Base-by-base conservation (phyloP, 1,140 invertebrate species). In the Philotrypesis tridentata region DNA sequence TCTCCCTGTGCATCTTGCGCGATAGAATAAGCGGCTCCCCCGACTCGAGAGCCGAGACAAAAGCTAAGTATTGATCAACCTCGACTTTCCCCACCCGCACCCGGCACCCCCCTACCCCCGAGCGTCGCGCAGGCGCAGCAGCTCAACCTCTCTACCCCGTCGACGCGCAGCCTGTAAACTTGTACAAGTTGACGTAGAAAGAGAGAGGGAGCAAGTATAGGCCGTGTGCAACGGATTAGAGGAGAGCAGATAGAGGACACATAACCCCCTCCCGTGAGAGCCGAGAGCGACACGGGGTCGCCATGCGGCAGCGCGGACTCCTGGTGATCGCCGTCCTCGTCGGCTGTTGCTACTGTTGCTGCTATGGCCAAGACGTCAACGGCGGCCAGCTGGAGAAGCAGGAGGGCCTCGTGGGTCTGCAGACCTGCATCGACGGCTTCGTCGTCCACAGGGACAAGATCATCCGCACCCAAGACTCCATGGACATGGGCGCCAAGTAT, bases 371-470 rank as follows among this genome's bases (percentile, higher is more conserved):
- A 55, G 21, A 55, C n/a, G 48, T 55, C 48, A 55, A 55, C 48
- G 48, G 48, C 48, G 48, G 48, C n/a, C 48, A 55, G 48, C 48
- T n/a, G 48, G 61, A 65, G 23, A 65, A 65, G 25, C 55, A 63
- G 31, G 55, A 63, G 17, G 7, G 2, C n/a, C 71, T 48, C 21
- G 29, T 70, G 21, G 87, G 86, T 37, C 85, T 89, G 48, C 89
- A 89, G 43, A 86, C 86, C 83, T 92, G 91, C 83, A 84, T 93
- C 82, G 94, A 96, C 25, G 96, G 95, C 89, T 98, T 97, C 90
- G 96, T 97, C 87, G 94, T 98, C 43, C 96, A 97, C 89, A 93
- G 93, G 84, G 96, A 97, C 89, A 97, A 97, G 87, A 98, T 98
- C 82, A 98, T 98, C 84, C 93, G 96, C 79, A 98, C 97, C 0